Evolutionary conservation across 1,140 invertebrate species (phyloP).

Genomic region (Mercenaria mercenaria): DNA sequence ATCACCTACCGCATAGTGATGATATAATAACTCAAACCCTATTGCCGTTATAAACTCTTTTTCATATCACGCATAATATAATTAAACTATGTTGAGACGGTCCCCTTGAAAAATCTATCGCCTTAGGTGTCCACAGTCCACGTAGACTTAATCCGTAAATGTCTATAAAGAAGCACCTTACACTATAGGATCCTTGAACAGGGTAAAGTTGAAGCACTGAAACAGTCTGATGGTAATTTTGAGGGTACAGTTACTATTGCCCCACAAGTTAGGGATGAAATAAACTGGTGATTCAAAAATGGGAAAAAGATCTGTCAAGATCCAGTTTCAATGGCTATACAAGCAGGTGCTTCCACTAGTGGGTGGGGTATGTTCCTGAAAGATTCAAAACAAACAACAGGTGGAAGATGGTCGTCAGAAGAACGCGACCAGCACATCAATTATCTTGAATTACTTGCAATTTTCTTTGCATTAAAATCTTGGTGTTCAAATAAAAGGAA

Average conservation of each 20-base stretch:
- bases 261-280: neutral
- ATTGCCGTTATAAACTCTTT: too few species aligned
- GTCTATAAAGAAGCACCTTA: neutral
- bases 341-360: neutral
- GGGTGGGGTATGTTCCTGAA: neutral
- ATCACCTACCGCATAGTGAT: too few species aligned
- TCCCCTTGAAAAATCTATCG: too few species aligned
- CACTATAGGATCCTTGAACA: neutral
- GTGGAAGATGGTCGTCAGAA: neutral
- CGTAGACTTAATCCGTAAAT: too few species aligned
- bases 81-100: too few species aligned
- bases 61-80: too few species aligned
- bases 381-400: neutral
- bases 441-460: neutral
- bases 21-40: too few species aligned
- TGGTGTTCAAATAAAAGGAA: neutral
- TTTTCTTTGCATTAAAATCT: conserved; percentile 20
- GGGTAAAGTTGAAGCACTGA: neutral
- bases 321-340: neutral
- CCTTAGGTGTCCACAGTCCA: too few species aligned
- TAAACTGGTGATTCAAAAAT: neutral
- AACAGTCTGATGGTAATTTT: neutral
- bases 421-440: neutral
- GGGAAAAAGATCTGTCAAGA: neutral
- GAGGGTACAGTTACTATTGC: neutral